Evolutionary conservation across 2,888 invertebrate genomes (phyloP).

Genomic region (Dryobotodes eremita): DNA sequence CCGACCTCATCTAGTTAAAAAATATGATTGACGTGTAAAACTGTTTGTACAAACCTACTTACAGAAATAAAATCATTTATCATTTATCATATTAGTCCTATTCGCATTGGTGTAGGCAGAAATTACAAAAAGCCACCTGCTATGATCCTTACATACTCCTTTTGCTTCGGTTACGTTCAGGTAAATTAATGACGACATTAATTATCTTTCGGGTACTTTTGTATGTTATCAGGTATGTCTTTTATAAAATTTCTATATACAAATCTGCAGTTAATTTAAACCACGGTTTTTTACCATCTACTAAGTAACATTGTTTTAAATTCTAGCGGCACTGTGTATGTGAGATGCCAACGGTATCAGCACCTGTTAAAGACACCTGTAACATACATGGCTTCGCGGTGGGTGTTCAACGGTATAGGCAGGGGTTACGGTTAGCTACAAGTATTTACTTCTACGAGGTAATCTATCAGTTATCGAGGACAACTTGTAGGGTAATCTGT

Average conservation of each 20-base stretch:
- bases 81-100: no score
- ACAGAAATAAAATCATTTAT: no score
- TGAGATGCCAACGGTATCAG: constrained; percentile 39
- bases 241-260: background rate
- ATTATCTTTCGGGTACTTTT: no score
- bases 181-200: no score
- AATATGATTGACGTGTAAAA: no score
- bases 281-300: background rate
- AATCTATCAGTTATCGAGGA: background rate
- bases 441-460: constrained; percentile 14
- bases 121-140: no score
- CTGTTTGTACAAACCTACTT: no score
- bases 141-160: no score
- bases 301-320: constrained; percentile 26
- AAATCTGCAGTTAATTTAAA: background rate
- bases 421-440: constrained; percentile 11
- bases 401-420: constrained; percentile 13
- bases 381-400: constrained; percentile 25
- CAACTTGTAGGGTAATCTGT: background rate
- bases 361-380: constrained; percentile 50
- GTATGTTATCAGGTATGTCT: no score
- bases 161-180: no score
- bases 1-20: no score
- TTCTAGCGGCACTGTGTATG: constrained; percentile 34
- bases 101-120: no score